These are phyloP conservation scores for Sebastes minor DNA, from an alignment of 2,797 vertebrate species.

Conservation along the genomic window DNA sequence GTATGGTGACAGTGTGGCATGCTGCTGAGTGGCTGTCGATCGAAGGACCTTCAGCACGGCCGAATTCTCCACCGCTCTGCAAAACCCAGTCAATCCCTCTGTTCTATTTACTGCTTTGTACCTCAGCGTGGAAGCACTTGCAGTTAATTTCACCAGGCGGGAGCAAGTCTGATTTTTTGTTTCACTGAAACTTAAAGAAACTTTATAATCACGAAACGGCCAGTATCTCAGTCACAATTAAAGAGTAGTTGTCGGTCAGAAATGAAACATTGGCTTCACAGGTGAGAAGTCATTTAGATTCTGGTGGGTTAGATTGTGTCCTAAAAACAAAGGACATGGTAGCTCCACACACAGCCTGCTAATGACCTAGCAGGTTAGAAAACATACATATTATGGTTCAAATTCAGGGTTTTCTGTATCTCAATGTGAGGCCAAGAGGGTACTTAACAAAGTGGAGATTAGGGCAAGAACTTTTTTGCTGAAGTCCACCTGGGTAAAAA, in stretches of 20 bases:
- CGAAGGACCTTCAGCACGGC: slow-evolving; percentile 66
- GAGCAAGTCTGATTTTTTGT: slow-evolving; percentile 12
- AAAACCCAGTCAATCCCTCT: slow-evolving; percentile 51
- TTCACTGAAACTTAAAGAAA: slow-evolving; percentile 2
- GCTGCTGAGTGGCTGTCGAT: slow-evolving; percentile 67
- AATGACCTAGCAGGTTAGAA: not conserved
- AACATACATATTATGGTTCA: not conserved
- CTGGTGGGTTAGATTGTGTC: not conserved
- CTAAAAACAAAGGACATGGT: not conserved
- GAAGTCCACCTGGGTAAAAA: not conserved
- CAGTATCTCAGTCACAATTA: not conserved
- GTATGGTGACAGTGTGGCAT: slow-evolving; percentile 56
- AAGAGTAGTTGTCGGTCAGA: not conserved
- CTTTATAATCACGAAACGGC: slow-evolving; percentile 15
- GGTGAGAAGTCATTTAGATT: slow-evolving; percentile 4
- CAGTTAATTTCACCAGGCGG: slow-evolving; percentile 33
- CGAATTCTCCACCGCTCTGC: slow-evolving; percentile 58
- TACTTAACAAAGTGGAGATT: not conserved
- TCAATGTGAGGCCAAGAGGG: not conserved
- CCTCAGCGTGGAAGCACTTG: slow-evolving; percentile 26
- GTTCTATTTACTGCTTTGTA: slow-evolving; percentile 53
- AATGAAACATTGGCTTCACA: slow-evolving; percentile 14
- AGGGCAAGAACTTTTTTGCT: not conserved
- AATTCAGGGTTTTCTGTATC: not conserved
- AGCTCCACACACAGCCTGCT: not conserved